Percentiles rank a stretch among this genome's conserved stretches.
phyloP scores from a whole-genome alignment of 1,140 invertebrate species.

The Phthorimaea operculella region DNA sequence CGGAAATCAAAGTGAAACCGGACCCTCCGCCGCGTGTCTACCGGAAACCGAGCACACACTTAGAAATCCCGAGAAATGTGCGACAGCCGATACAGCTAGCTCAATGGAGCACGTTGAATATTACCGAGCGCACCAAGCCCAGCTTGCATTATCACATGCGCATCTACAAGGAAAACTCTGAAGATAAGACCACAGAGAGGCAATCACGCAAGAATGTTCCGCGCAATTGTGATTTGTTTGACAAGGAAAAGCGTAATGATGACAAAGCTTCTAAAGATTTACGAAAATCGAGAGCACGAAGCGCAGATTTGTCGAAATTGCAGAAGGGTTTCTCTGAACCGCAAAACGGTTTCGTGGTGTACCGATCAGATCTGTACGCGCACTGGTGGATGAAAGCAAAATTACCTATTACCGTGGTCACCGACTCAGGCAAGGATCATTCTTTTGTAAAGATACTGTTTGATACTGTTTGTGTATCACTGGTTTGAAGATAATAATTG shows the following conservation, averaged over 20 bases:
- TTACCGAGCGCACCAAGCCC: slow-evolving; percentile 59
- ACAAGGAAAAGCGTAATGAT: slow-evolving; percentile 28
- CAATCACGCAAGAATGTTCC: slow-evolving; percentile 33
- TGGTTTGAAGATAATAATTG: slow-evolving; percentile 60
- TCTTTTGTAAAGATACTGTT: slow-evolving; percentile 55
- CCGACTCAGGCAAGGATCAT: slow-evolving; percentile 73
- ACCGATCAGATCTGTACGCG: slow-evolving; percentile 85
- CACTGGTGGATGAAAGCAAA: slow-evolving; percentile 93
- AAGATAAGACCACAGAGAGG: slow-evolving; percentile 28
- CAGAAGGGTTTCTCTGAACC: slow-evolving; percentile 46
- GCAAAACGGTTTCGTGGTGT: slow-evolving; percentile 67
- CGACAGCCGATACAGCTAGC: slow-evolving; percentile 43
- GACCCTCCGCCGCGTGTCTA: slow-evolving; percentile 54
- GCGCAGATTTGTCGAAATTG: slow-evolving; percentile 60
- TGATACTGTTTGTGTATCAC: slow-evolving; percentile 62
- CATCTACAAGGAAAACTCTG: slow-evolving; percentile 51
- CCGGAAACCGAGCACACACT: slow-evolving; percentile 59
- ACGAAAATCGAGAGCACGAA: slow-evolving; percentile 54
- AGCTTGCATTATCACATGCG: slow-evolving; percentile 66
- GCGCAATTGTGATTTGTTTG: slow-evolving; percentile 41
- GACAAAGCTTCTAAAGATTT: slow-evolving; percentile 15
- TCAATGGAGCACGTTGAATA: slow-evolving; percentile 65
- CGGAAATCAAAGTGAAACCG: slow-evolving; percentile 52
- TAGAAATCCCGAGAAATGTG: slow-evolving; percentile 60
- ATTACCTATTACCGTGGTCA: slow-evolving; percentile 74